These are phyloP conservation scores for Trichoplusia ni DNA, from an alignment of 1,140 invertebrate species.

Conservation along the genomic window DNA sequence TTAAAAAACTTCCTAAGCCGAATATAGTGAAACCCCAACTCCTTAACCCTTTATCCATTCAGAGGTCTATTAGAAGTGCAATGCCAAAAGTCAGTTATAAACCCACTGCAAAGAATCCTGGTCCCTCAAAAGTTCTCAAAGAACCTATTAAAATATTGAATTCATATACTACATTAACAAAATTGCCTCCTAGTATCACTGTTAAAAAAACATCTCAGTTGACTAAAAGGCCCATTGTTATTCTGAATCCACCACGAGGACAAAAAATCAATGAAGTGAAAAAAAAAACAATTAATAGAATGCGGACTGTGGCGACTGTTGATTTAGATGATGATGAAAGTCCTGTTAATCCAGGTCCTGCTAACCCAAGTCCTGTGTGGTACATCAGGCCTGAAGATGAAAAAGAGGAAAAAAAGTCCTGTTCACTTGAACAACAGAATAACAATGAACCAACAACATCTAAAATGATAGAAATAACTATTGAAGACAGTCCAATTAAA, in stretches of 20 bases:
- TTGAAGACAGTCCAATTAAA: conserved; percentile 76
- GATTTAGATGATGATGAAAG: conserved; percentile 62
- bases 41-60: not conserved
- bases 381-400: conserved; percentile 68
- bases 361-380: conserved; percentile 58
- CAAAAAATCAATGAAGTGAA: conserved; percentile 16
- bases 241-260: conserved; percentile 27
- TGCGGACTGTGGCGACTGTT: conserved; percentile 59
- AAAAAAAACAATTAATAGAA: conserved; percentile 18
- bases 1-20: not conserved
- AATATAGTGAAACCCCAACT: not conserved
- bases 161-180: conserved; percentile 35
- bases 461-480: conserved; percentile 68
- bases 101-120: too few species aligned
- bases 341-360: conserved; percentile 30
- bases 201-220: conserved; percentile 44
- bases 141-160: conserved; percentile 31
- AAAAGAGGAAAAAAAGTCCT: not conserved
- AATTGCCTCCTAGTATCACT: conserved; percentile 63
- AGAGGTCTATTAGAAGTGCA: not conserved
- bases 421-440: conserved; percentile 56
- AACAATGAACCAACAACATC: conserved; percentile 60
- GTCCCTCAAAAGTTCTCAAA: conserved; percentile 6
- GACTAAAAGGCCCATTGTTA: not conserved
- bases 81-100: too few species aligned